These are phyloP conservation scores for Neodiprion pinetum DNA, from an alignment of 1,140 invertebrate genomes.

Conservation along the genomic window DNA sequence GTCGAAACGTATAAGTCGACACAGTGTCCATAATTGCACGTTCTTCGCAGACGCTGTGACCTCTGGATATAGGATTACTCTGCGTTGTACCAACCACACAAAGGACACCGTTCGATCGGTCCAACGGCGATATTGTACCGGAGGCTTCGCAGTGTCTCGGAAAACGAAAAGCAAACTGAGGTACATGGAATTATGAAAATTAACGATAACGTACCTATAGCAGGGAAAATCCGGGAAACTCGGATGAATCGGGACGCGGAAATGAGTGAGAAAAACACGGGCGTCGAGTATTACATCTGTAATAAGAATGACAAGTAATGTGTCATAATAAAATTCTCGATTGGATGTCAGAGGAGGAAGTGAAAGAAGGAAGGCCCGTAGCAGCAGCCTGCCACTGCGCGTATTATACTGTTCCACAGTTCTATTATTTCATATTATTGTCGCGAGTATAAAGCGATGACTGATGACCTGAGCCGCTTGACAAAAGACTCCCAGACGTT, in stretches of 20 bases:
- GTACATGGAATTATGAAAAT: too few relatives aligned
- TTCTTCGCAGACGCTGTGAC: too few relatives aligned
- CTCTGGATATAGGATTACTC: too few relatives aligned
- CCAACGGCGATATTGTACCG: too few relatives aligned
- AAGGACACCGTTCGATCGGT: too few relatives aligned
- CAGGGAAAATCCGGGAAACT: too few relatives aligned
- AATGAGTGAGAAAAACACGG: not conserved
- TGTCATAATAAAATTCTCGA: constrained; percentile 60
- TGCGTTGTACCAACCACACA: too few relatives aligned
- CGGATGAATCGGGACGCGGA: not conserved
- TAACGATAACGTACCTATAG: too few relatives aligned
- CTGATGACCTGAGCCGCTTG: constrained; percentile 50
- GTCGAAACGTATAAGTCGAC: too few relatives aligned
- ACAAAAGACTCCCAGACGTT: constrained; percentile 47
- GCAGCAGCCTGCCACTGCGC: constrained; percentile 24
- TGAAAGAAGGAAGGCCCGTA: constrained; percentile 31
- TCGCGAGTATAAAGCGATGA: constrained; percentile 51
- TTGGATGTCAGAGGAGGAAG: constrained; percentile 40
- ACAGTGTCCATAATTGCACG: too few relatives aligned
- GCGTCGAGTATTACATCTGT: constrained; percentile 37
- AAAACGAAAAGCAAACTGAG: too few relatives aligned
- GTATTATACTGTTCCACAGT: constrained; percentile 40
- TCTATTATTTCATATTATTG: constrained; percentile 55
- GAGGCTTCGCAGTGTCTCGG: too few relatives aligned
- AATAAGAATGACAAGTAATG: constrained; percentile 49